Base-by-base conservation (phyloP, 92 coral and sea anemone genomes). In the Virgularia gustaviana region DNA sequence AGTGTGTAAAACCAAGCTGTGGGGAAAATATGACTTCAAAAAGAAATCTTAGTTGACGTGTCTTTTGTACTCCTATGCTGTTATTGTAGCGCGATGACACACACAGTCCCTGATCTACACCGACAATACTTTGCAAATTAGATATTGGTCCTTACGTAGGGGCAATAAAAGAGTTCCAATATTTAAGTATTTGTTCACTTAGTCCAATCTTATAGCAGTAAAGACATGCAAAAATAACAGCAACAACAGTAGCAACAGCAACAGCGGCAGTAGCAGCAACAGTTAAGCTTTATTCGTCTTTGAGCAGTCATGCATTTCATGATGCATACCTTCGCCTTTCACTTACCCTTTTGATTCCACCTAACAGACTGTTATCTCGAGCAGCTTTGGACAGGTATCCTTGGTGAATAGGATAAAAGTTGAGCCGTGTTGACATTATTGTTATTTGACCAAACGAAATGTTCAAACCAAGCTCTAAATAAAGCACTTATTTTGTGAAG, bases 311-410 rank as follows among this genome's bases (percentile, higher is more conserved):
- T n/a, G 51, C 51, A 25, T n/a, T 42, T 13, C 19, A 35, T 60
- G 23, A n/a, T 33, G 66, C 66, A 60, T n/a, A 9, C n/a, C 37
- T 6, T 15, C 23, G n/a, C 27, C 0, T 32, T 35, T 18, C 35
- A 68, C 75, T 49, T 33, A 68, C 75, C 6, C 75, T 49, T 51
- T 68, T 68, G 25, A 68, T 45, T 15, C 38, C 51, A 3, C 61
- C 61, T 28, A 60, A 45, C 18, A 27, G 25, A 6, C 47, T 49
- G 37, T 22, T 49, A 13, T 49, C 75, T 68, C 60, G 75, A n/a
- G 75, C 60, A 6, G 75, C 49, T 34, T 68, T 68, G 9, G 35
- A 27, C 45, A 68, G 39, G 19, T 27, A 68, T 16, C 75, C 75
- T 45, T 34, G 13, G 23, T 68, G 61, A 68, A 68, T 12, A 30